Base-by-base conservation (phyloP, 2,888 invertebrate species). In the Mythimna loreyi region DNA sequence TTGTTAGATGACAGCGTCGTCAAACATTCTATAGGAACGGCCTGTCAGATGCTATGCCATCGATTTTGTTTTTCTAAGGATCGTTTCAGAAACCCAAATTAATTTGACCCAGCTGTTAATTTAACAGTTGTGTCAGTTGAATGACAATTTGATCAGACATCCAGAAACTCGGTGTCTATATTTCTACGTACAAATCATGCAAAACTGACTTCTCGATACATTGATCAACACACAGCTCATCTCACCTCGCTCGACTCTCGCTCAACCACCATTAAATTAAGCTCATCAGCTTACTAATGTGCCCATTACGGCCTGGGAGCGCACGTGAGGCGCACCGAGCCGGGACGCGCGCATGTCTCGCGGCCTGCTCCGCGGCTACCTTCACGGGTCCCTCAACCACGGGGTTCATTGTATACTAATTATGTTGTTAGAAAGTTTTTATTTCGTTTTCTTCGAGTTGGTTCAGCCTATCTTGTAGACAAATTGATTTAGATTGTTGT, bases 341-440 rank as follows among this genome's bases (percentile, higher is more conserved):
- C 77, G 80, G 47, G 50, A 53, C 62, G 40, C 40, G 47, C 13
- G 57, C 49, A 76, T 13, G 4, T 67, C 50, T 61, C 64, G 64
- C 19, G 33, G 47, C 13, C 30, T 25, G 11, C 50, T 50, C 47
- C 52, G 25, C 21, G 56, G 57, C 81, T 72, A 50, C 63, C 75
- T 56, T 66, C 75, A 28, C 56, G 69, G 57, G 30, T 53, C 49
- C 65, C 53, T 66, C 64, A 40, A 49, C 58, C 58, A 67, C 68
- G 75, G 56, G 43, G 43, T 49, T 66, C 61, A 71, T 80, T 78
- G 75, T 72, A 71, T 67, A 68, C 72, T 73, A 68, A 83, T 83
- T 78, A 73, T 64, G 43, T 72, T 72, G 74, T 78, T 69, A 63
- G 49, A 72, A 80, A 67, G 63, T 69, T 71, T 66, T 62, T 56